These are phyloP conservation scores for Gryllus bimaculatus DNA, from an alignment of 1,140 invertebrate genomes.

Conservation along the genomic window DNA sequence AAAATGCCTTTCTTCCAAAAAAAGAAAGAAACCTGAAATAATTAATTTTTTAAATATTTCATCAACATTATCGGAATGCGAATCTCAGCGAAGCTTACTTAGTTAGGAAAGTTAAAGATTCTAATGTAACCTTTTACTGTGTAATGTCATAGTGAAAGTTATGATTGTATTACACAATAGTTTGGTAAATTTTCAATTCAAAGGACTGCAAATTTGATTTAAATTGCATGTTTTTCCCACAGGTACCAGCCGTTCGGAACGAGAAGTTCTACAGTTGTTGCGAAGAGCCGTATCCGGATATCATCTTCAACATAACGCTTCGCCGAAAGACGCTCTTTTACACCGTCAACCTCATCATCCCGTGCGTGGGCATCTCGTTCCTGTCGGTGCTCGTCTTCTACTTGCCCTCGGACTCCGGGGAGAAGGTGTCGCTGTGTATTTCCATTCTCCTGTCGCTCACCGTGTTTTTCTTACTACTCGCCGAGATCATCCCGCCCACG, in stretches of 20 bases:
- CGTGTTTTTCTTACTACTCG: conserved; percentile 96
- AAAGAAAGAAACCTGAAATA: too few species aligned
- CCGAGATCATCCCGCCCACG: conserved; percentile 98
- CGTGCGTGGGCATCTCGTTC: conserved; percentile 93
- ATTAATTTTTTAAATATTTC: too few species aligned
- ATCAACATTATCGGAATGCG: too few species aligned
- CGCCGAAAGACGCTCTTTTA: conserved; percentile 95
- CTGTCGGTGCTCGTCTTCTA: conserved; percentile 98
- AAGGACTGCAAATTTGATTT: too few species aligned
- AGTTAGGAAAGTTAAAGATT: too few species aligned
- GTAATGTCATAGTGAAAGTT: too few species aligned
- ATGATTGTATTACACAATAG: too few species aligned
- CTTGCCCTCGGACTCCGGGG: conserved; percentile 93
- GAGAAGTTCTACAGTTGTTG: conserved; percentile 87
- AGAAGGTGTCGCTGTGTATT: conserved; percentile 94
- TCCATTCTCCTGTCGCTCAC: conserved; percentile 97
- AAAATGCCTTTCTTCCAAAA: too few species aligned
- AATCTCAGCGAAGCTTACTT: too few species aligned
- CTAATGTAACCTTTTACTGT: too few species aligned
- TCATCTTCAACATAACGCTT: conserved; percentile 96
- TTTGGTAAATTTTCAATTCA: too few species aligned
- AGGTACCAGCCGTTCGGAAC: conserved; percentile 62
- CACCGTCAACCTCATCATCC: conserved; percentile 93
- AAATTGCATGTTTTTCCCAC: background rate
- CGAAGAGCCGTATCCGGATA: conserved; percentile 87